Evolutionary conservation across 2,113 vertebrate species (phyloP).

Genomic region (Pipa parva): DNA sequence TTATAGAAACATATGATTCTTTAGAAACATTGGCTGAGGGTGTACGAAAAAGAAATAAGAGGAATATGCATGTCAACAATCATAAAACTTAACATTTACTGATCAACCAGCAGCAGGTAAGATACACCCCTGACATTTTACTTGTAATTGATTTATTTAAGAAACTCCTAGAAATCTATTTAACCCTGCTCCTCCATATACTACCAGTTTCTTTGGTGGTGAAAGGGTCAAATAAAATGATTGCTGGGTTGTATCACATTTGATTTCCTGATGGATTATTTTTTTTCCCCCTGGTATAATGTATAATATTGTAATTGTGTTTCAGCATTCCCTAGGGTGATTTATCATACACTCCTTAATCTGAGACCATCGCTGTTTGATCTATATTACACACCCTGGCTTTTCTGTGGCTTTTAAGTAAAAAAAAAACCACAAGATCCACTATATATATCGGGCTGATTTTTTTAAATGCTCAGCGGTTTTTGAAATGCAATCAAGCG

Average conservation of each 20-base stretch:
- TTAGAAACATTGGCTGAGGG: too few species aligned
- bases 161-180: constrained; percentile 6
- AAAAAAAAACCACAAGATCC: constrained; percentile 38
- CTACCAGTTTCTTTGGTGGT: neutral
- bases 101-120: neutral
- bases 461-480: constrained; percentile 41
- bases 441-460: constrained; percentile 35
- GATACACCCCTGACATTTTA: neutral
- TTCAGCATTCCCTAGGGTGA: constrained; percentile 37
- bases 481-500: constrained; percentile 42
- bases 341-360: constrained; percentile 42
- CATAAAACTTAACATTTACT: too few species aligned
- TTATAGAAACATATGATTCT: too few species aligned
- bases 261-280: constrained; percentile 42
- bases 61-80: too few species aligned
- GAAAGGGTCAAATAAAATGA: constrained; percentile 35
- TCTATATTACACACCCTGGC: constrained; percentile 35
- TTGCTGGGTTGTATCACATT: constrained; percentile 34
- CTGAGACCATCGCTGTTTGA: constrained; percentile 40
- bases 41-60: too few species aligned
- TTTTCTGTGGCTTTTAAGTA: constrained; percentile 32
- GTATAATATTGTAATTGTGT: constrained; percentile 42
- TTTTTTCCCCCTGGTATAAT: constrained; percentile 38
- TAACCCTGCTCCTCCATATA: constrained; percentile 5
- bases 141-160: neutral